A percentile compares a stretch with the other conserved stretches of the same genome.
Evolutionary conservation across 1,140 invertebrate genomes (phyloP).

Genomic region (Pseudobourletiella spinata): DNA sequence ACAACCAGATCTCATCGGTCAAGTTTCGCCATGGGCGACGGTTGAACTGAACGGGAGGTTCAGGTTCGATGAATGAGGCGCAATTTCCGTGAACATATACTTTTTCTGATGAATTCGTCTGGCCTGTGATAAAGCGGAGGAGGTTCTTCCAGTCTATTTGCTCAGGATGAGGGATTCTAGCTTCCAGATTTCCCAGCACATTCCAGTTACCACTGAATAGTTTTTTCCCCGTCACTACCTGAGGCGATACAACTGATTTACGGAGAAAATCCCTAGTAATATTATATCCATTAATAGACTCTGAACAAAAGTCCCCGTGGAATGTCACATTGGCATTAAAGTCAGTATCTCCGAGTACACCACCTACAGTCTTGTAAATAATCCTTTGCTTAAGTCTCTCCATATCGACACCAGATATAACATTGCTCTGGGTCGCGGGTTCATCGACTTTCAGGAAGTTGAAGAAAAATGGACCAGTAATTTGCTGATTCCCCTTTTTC

Average conservation of each 20-base stretch:
- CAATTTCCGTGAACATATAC: background rate
- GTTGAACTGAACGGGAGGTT: background rate
- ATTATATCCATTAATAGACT: background rate
- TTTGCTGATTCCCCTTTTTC: background rate
- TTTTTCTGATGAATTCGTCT: background rate
- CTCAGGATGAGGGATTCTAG: background rate
- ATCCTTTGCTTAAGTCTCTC: background rate
- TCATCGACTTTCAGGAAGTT: background rate
- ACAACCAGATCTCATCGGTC: background rate
- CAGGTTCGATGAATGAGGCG: background rate
- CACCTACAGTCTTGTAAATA: background rate
- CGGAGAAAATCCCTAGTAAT: background rate
- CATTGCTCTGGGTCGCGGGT: background rate
- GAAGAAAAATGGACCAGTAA: background rate
- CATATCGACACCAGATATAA: background rate
- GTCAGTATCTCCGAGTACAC: background rate
- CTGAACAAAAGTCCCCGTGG: background rate
- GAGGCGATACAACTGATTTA: background rate
- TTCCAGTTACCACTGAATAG: background rate
- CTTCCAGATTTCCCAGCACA: background rate
- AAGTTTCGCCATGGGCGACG: background rate
- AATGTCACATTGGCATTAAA: background rate
- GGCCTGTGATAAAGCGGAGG: background rate
- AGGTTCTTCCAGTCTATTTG: background rate
- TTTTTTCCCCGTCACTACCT: slow-evolving; percentile 1